A percentile compares a stretch with the other conserved stretches of the same genome.
Conservation (phyloP, 1,140 invertebrate genomes). For the Vanessa atalanta region DNA sequence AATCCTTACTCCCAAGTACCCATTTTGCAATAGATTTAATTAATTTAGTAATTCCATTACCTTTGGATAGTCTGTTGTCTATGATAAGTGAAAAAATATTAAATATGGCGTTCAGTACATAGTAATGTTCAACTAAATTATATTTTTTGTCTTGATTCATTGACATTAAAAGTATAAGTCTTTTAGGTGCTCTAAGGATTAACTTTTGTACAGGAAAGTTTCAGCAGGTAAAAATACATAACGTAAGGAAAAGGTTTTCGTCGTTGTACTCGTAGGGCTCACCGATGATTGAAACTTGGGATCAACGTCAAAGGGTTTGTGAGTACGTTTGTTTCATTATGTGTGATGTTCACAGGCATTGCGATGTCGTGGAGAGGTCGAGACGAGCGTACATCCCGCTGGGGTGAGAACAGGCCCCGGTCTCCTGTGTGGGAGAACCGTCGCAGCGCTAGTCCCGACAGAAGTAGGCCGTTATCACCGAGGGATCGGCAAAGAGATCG, state of each 20-base stretch:
- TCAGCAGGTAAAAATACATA: slow-evolving; percentile 51
- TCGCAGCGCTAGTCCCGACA: slow-evolving; percentile 56
- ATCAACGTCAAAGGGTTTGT: slow-evolving; percentile 46
- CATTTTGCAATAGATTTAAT: no score
- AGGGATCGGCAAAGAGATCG: slow-evolving; percentile 51
- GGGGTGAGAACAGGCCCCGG: slow-evolving; percentile 54
- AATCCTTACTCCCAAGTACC: no score
- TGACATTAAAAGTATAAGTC: neutral
- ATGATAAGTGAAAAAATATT: no score
- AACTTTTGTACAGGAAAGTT: slow-evolving; percentile 24
- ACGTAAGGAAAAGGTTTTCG: slow-evolving; percentile 42
- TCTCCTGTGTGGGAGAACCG: slow-evolving; percentile 67
- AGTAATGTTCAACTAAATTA: no score
- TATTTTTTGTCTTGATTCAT: no score
- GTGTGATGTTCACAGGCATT: slow-evolving; percentile 71
- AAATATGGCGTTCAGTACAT: no score
- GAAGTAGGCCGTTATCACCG: slow-evolving; percentile 45
- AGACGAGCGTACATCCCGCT: slow-evolving; percentile 62
- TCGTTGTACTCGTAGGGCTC: slow-evolving; percentile 40
- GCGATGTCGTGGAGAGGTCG: slow-evolving; percentile 72
- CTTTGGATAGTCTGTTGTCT: no score
- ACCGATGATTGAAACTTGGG: slow-evolving; percentile 45
- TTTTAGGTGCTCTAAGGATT: slow-evolving; percentile 13
- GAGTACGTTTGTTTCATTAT: slow-evolving; percentile 58
- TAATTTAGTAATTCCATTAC: no score